These are phyloP conservation scores for Podarcis lilfordi DNA, from an alignment of 2,797 vertebrate species.

Conservation along the genomic window DNA sequence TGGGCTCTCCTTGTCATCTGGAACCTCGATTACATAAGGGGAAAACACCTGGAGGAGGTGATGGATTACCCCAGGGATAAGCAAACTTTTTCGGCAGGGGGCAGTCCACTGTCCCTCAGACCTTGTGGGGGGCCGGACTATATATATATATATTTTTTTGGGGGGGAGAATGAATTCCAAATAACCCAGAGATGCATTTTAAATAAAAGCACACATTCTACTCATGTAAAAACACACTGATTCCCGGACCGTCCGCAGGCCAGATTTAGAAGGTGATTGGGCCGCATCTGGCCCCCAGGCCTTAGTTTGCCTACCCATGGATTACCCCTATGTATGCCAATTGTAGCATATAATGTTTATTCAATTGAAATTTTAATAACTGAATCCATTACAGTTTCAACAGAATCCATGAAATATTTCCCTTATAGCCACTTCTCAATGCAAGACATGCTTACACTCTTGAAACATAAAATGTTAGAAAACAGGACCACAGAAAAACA, in stretches of 20 bases:
- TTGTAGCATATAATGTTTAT: neutral
- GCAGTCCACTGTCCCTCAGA: too few relatives aligned
- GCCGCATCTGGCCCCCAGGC: too few relatives aligned
- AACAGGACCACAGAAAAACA: neutral
- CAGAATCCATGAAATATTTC: neutral
- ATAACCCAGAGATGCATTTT: too few relatives aligned
- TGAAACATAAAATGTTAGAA: neutral
- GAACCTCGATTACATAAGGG: neutral
- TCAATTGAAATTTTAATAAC: neutral
- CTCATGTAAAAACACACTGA: too few relatives aligned
- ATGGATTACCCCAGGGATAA: neutral
- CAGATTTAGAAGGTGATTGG: too few relatives aligned
- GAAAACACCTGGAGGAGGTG: neutral
- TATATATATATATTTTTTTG: too few relatives aligned
- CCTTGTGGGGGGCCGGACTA: too few relatives aligned
- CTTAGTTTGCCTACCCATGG: neutral
- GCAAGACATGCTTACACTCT: neutral
- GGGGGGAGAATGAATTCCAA: too few relatives aligned
- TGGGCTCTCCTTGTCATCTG: neutral
- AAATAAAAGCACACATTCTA: too few relatives aligned
- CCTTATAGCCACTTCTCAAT: neutral
- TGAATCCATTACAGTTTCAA: neutral
- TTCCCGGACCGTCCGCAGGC: too few relatives aligned
- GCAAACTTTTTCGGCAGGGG: too few relatives aligned
- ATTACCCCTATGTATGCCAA: neutral